These are phyloP conservation scores for Rosalia funebris DNA, from an alignment of 2,888 invertebrate species.

Conservation along the genomic window DNA sequence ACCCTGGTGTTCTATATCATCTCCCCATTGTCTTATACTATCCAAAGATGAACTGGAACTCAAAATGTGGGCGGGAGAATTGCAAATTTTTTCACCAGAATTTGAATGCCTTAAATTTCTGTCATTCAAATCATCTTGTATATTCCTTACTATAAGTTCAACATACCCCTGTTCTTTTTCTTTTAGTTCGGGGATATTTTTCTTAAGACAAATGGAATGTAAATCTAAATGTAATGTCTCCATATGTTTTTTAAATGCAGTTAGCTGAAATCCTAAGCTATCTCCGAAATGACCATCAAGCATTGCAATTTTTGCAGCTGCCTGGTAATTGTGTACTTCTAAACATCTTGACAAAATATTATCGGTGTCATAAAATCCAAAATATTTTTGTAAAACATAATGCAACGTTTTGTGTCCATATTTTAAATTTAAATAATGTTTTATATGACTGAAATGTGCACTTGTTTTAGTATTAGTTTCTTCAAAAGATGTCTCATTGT, in stretches of 20 bases:
- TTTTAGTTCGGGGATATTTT: constrained; percentile 44
- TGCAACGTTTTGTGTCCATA: constrained; percentile 60
- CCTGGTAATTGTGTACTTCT: constrained; percentile 59
- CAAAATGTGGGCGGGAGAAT: constrained; percentile 57
- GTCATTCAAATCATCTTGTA: constrained; percentile 49
- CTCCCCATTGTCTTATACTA: constrained; percentile 63
- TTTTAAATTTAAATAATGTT: constrained; percentile 46
- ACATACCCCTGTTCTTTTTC: constrained; percentile 50
- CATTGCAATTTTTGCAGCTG: constrained; percentile 61
- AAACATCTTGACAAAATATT: constrained; percentile 58
- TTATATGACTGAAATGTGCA: constrained; percentile 46
- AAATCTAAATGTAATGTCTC: constrained; percentile 52
- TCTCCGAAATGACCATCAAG: constrained; percentile 62
- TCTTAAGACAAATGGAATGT: constrained; percentile 49
- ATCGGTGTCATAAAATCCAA: constrained; percentile 62
- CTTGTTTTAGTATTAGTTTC: constrained; percentile 31
- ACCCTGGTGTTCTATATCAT: constrained; percentile 62
- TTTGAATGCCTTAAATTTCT: constrained; percentile 43
- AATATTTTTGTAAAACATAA: constrained; percentile 59
- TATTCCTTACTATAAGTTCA: constrained; percentile 50
- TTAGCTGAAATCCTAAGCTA: constrained; percentile 61
- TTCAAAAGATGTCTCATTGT: constrained; percentile 31
- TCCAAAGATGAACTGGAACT: constrained; percentile 62
- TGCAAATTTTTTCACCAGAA: constrained; percentile 36
- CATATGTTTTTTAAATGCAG: constrained; percentile 59